Percentiles rank a stretch among this genome's conserved stretches.
Evolutionary conservation across 2,797 vertebrate species (phyloP).

Genomic region (Pangasius larnaudii): DNA sequence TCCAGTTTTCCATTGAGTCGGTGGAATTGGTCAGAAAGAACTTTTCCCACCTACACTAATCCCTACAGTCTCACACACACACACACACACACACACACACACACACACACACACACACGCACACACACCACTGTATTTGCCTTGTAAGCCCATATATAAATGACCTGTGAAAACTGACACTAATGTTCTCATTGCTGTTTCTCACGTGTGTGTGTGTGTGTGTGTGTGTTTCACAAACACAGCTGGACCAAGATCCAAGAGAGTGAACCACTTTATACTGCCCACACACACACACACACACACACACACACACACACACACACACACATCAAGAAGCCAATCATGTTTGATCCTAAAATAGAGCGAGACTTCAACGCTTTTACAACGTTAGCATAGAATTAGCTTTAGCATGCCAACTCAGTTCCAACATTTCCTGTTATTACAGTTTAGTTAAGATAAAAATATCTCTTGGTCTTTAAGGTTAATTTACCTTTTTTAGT

Average conservation of each 20-base stretch:
- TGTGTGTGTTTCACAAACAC: conserved; percentile 64
- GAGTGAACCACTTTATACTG: background rate
- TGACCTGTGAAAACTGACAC: conserved; percentile 78
- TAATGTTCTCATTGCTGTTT: conserved; percentile 76
- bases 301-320: conserved; percentile 28
- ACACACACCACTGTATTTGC: conserved; percentile 60
- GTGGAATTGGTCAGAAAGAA: conserved; percentile 27
- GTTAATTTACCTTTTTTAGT: background rate
- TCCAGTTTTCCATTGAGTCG: background rate
- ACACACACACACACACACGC: background rate
- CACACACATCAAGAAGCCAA: conserved; percentile 9
- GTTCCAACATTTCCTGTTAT: background rate
- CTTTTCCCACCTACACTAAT: conserved; percentile 19
- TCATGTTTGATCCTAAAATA: conserved; percentile 28
- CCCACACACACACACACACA: conserved; percentile 30
- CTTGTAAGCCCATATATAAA: conserved; percentile 66
- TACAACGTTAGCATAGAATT: background rate
- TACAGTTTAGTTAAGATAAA: background rate
- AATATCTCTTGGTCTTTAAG: background rate
- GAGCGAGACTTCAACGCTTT: background rate
- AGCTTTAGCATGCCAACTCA: too few relatives aligned
- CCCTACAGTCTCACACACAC: background rate
- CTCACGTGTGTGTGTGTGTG: conserved; percentile 59
- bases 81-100: background rate
- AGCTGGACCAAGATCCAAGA: conserved; percentile 51